Conservation (phyloP, 1,140 invertebrate species). For the Carposina sasakii region DNA sequence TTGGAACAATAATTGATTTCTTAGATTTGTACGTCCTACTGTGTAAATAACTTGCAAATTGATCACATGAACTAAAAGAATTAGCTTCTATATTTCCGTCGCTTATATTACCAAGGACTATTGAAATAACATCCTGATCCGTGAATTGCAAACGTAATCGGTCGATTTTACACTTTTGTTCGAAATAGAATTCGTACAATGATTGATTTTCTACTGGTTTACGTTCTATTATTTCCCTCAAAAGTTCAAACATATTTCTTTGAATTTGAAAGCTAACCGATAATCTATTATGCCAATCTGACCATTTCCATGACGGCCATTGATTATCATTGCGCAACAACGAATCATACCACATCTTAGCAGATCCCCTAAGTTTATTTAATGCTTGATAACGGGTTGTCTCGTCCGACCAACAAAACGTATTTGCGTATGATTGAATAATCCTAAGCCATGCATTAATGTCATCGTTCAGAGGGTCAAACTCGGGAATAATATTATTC, state of each 20-base stretch:
- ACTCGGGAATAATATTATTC: neutral
- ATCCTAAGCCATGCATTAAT: neutral
- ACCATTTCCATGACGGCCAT: neutral
- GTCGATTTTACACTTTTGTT: slow-evolving; percentile 5
- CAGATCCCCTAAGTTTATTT: slow-evolving; percentile 2
- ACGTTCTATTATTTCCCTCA: neutral
- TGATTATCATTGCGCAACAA: neutral
- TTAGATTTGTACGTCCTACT: neutral
- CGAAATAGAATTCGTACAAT: slow-evolving; percentile 4
- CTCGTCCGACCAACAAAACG: slow-evolving; percentile 1
- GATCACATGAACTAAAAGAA: neutral
- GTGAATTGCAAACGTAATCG: neutral
- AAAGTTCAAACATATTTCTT: neutral
- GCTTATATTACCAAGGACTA: slow-evolving; percentile 3
- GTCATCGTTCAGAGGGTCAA: neutral
- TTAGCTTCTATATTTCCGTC: slow-evolving; percentile 1
- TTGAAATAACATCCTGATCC: slow-evolving; percentile 6
- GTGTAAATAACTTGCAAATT: slow-evolving; percentile 9
- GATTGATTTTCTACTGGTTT: neutral
- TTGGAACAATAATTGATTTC: neutral
- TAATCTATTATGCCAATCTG: neutral
- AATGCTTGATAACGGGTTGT: neutral
- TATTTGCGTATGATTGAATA: neutral
- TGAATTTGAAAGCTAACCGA: neutral
- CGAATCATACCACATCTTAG: slow-evolving; percentile 1